Percentiles rank a stretch among this genome's conserved stretches.
These are phyloP conservation scores for Chymomyza costata DNA, from an alignment of 1,140 invertebrate genomes.

Conservation along the genomic window DNA sequence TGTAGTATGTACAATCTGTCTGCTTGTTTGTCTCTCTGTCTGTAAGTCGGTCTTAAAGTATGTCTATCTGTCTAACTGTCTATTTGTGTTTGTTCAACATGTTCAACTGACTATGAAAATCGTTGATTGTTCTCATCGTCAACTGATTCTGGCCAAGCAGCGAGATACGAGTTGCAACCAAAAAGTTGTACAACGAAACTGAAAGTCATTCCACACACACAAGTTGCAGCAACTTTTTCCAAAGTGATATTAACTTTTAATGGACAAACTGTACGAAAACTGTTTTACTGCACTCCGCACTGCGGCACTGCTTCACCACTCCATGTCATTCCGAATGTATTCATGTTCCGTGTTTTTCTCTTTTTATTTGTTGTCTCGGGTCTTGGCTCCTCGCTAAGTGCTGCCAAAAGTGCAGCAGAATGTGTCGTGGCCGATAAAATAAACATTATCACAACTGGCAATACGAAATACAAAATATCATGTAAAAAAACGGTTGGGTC, in stretches of 20 bases:
- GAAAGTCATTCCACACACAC: conserved; percentile 20
- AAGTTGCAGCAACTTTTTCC: conserved; percentile 51
- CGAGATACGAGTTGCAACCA: conserved; percentile 42
- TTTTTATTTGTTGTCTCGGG: conserved; percentile 50
- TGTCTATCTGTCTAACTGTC: too few species aligned
- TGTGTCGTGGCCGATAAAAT: conserved; percentile 72
- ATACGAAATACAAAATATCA: conserved; percentile 69
- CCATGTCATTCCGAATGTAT: not conserved
- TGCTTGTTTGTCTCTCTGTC: too few species aligned
- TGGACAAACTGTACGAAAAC: conserved; percentile 68
- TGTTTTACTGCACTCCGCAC: conserved; percentile 9
- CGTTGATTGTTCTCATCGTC: conserved; percentile 62
- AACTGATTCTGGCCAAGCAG: too few species aligned
- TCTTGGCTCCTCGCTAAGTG: conserved; percentile 57
- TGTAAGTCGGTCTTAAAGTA: too few species aligned
- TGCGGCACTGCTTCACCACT: not conserved
- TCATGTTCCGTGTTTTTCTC: conserved; percentile 19
- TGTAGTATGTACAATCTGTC: too few species aligned
- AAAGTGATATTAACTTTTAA: conserved; percentile 74
- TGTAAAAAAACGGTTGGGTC: conserved; percentile 62
- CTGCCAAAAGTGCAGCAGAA: conserved; percentile 72
- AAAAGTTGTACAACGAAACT: conserved; percentile 16
- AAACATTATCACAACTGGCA: conserved; percentile 72
- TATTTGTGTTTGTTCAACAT: conserved; percentile 59
- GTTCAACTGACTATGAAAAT: conserved; percentile 71